Evolutionary conservation across 2,888 invertebrate species (phyloP), one percentile per base, ranked within the genome.

Genomic region (Pycnomerus fuliginosus): DNA sequence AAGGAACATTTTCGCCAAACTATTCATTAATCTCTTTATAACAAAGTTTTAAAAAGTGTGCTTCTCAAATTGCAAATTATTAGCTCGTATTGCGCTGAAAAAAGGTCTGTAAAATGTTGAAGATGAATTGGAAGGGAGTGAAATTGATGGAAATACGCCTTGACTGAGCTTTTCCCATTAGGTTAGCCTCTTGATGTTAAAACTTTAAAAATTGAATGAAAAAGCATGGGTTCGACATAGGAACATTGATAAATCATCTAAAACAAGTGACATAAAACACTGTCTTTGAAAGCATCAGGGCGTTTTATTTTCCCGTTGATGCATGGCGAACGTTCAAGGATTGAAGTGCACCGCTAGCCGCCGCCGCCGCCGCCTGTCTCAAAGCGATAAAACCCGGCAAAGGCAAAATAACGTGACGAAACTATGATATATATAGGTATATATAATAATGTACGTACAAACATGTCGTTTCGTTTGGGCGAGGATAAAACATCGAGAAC

Each of bases 381-480:
- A 53, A 54, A 54, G 61, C 63, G 67, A 67, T 67, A 67, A 65
- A 64, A 64, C 61, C 55, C 50, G 50, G 55, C 50, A 60, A 52
- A 56, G 60, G 61, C 61, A 58, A 64, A 62, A 63, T 61, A 65
- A 61, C 55, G 62, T 60, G 60, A 55, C 58, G 62, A 62, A 60
- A 65, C 60, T 65, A 65, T 67, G 65, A 66, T 65, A 61, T 62
- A 66, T 46, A 38, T 15, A 22, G n/a, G n/a, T n/a, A n/a, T n/a
- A n/a, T n/a, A n/a, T n/a, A n/a, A n/a, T n/a, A n/a, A n/a, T n/a
- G n/a, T n/a, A n/a, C n/a, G n/a, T n/a, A n/a, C 13, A 37, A 23
- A 16, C 37, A 36, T 22, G 27, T 17, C 30, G n/a, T 22, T 27
- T 33, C 24, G 25, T 38, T 23, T 24, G 20, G 20, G 14, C 30